Evolutionary conservation across 2,888 invertebrate species (phyloP).

Genomic region (Stratiomys singularior): DNA sequence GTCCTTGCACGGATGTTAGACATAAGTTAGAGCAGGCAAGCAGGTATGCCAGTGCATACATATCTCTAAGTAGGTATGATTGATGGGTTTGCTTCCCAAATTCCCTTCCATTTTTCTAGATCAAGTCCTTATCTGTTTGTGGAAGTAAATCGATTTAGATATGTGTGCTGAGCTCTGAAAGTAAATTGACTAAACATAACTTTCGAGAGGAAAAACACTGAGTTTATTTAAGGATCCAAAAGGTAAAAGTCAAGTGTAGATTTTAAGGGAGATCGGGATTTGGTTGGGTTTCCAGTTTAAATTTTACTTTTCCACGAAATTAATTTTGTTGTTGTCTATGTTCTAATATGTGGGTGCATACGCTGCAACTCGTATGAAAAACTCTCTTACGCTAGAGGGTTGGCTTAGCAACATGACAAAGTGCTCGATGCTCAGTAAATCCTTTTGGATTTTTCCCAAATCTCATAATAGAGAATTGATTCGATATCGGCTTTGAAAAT

Average conservation of each 20-base stretch:
- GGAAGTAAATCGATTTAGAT: conserved; percentile 28
- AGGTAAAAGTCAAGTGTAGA: background rate
- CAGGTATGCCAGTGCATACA: no score
- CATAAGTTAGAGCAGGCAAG: background rate
- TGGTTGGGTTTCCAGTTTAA: background rate
- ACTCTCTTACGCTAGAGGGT: no score
- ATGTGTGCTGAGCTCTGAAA: conserved; percentile 14
- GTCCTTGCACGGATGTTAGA: background rate
- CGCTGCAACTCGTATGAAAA: no score
- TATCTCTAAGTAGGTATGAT: conserved; percentile 6
- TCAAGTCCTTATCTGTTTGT: conserved; percentile 2
- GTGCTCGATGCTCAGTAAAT: no score
- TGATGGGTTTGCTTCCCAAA: conserved; percentile 17
- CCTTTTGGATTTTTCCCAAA: no score
- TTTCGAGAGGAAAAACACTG: background rate
- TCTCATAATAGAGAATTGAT: no score
- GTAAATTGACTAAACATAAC: conserved; percentile 20
- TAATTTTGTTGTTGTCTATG: no score
- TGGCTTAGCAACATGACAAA: no score
- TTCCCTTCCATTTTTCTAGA: conserved; percentile 18
- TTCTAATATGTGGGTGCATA: no score
- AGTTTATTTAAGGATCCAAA: background rate
- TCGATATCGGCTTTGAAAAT: no score
- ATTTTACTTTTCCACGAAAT: no score
- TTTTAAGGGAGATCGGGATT: background rate